These are phyloP conservation scores for Micromys minutus DNA, from an alignment of 2,113 vertebrate species.

Conservation along the genomic window DNA sequence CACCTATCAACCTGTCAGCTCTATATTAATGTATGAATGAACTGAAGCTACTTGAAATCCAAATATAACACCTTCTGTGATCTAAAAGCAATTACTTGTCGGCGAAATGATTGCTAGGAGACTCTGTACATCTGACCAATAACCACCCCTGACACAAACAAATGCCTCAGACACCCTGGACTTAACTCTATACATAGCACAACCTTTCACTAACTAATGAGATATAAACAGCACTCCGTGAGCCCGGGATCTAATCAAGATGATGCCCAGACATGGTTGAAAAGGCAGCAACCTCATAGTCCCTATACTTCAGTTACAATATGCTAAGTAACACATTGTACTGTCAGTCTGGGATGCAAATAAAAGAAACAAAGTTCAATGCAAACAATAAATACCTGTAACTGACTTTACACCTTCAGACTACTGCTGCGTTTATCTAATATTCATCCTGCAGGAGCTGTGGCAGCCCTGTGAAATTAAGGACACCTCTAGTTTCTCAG, in stretches of 20 bases:
- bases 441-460: neutral
- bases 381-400: neutral
- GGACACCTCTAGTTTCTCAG: neutral
- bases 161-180: constrained; percentile 57
- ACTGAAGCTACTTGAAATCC: constrained; percentile 65
- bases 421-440: neutral
- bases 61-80: constrained; percentile 55
- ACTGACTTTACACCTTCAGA: neutral
- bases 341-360: neutral
- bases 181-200: constrained; percentile 77
- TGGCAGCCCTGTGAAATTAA: neutral
- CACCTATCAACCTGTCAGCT: neutral
- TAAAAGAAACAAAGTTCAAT: neutral
- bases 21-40: constrained; percentile 57
- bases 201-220: constrained; percentile 66
- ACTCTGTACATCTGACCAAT: constrained; percentile 67
- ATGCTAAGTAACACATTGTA: constrained; percentile 38
- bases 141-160: constrained; percentile 67
- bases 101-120: constrained; percentile 57
- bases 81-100: constrained; percentile 77
- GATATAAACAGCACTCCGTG: constrained; percentile 53
- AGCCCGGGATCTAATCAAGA: constrained; percentile 52
- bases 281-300: constrained; percentile 53
- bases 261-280: constrained; percentile 14
- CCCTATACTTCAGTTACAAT: constrained; percentile 49